phyloP scores from a whole-genome alignment of 2,888 invertebrate species.

The Embidobia sp. region DNA sequence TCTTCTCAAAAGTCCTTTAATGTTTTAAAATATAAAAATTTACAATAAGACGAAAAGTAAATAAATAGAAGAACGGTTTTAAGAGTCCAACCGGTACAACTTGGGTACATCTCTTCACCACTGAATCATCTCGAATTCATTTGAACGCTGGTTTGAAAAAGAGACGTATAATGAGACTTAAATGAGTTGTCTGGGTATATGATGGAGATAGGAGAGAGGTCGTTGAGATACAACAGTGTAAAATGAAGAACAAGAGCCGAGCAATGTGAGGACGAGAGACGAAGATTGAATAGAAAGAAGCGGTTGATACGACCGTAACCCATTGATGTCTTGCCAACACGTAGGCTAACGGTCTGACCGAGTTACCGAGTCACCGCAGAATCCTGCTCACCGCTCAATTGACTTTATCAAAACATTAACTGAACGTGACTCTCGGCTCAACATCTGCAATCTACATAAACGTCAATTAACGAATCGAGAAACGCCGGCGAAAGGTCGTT shows the following conservation, averaged over 20 bases:
- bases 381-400: conserved; percentile 8
- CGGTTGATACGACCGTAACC: conserved; percentile 69
- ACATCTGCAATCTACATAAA: conserved; percentile 33
- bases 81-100: too few relatives aligned
- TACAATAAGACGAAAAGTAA: too few relatives aligned
- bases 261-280: conserved; percentile 31
- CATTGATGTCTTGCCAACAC: conserved; percentile 75
- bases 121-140: too few relatives aligned
- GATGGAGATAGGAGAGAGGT: conserved; percentile 28
- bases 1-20: too few relatives aligned
- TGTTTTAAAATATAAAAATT: too few relatives aligned
- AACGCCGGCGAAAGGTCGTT: too few relatives aligned
- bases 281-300: conserved; percentile 61
- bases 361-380: conserved; percentile 71
- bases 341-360: conserved; percentile 76
- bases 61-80: too few relatives aligned
- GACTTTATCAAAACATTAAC: conserved; percentile 50
- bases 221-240: conserved; percentile 30
- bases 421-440: conserved; percentile 40
- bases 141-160: too few relatives aligned
- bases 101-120: too few relatives aligned
- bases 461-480: conserved; percentile 41
- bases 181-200: conserved; percentile 45
- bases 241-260: conserved; percentile 49
- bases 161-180: conserved; percentile 25